A percentile compares a stretch with the other conserved stretches of the same genome.
These are phyloP conservation scores for Elachura formosa DNA, from an alignment of 2,113 vertebrate species.

Conservation along the genomic window DNA sequence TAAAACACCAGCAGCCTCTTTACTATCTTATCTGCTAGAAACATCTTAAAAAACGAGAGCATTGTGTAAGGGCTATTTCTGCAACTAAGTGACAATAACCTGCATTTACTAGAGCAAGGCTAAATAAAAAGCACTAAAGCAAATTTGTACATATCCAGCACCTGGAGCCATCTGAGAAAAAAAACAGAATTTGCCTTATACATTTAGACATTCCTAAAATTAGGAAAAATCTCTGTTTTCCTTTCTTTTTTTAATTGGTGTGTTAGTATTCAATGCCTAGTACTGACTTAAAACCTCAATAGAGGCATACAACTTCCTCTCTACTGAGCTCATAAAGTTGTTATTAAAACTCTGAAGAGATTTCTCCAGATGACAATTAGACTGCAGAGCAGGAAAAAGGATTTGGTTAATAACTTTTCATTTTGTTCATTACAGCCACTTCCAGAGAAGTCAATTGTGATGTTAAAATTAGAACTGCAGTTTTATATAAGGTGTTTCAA, in stretches of 20 bases:
- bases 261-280: neutral
- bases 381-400: conserved; percentile 1
- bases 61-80: neutral
- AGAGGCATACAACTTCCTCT: neutral
- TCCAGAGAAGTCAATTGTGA: neutral
- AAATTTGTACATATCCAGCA: neutral
- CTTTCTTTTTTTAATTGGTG: neutral
- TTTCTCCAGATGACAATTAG: conserved; percentile 35
- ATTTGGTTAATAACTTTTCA: conserved; percentile 43
- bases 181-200: neutral
- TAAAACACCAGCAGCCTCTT: neutral
- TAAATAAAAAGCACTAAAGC: neutral
- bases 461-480: conserved; percentile 23
- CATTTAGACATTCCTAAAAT: neutral
- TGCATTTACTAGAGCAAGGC: rapidly evolving
- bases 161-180: neutral
- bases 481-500: neutral
- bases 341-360: neutral
- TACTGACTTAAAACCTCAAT: neutral
- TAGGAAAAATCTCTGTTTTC: neutral
- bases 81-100: neutral
- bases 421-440: conserved; percentile 23
- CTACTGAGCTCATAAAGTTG: neutral
- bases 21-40: neutral
- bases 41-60: neutral